Percentiles rank a stretch among this genome's conserved stretches.
phyloP scores from a whole-genome alignment of 1,140 invertebrate species.

The Rhopalosiphum maidis region DNA sequence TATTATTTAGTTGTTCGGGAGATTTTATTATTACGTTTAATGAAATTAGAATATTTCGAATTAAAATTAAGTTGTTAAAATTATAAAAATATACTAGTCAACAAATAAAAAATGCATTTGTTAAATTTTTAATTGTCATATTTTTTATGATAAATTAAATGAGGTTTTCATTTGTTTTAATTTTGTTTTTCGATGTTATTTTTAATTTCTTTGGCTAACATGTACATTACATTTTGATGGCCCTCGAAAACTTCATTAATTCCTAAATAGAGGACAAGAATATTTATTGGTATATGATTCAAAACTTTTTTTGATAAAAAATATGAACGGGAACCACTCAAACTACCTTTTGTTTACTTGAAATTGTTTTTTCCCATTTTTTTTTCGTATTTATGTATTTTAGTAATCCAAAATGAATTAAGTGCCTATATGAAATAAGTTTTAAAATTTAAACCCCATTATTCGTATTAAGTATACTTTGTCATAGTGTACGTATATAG shows the following conservation, averaged over 20 bases:
- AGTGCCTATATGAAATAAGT: neutral
- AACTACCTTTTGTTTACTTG: neutral
- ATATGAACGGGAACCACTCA: neutral
- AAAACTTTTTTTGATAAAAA: neutral
- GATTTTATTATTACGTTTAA: neutral
- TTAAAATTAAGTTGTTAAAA: neutral
- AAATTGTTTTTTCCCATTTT: neutral
- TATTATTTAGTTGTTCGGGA: neutral
- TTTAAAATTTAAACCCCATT: constrained; percentile 7
- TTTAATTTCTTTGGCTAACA: neutral
- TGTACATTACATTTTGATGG: neutral
- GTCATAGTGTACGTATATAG: neutral
- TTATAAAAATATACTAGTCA: neutral
- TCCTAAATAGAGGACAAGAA: neutral
- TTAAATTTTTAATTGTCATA: neutral
- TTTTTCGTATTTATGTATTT: neutral
- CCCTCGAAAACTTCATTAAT: neutral
- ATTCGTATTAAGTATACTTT: neutral
- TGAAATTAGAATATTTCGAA: neutral
- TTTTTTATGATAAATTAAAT: neutral
- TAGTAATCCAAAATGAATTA: neutral
- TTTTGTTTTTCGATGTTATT: too few relatives aligned
- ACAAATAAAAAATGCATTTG: too few relatives aligned
- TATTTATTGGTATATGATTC: neutral
- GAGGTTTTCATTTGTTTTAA: neutral